Evolutionary conservation across 2,888 invertebrate genomes (phyloP).

Genomic region (Amiota mariae): DNA sequence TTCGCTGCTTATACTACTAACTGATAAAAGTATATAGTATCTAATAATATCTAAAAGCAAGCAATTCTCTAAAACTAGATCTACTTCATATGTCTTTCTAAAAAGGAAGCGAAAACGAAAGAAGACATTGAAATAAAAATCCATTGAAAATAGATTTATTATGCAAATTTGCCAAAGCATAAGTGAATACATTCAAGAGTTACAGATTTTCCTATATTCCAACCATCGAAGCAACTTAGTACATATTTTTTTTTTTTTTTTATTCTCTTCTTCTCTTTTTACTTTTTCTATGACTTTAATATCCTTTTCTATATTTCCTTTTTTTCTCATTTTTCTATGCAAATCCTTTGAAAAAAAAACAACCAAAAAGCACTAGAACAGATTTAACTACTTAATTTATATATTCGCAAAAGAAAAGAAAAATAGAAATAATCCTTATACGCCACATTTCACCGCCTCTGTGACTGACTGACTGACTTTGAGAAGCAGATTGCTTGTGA

Average conservation of each 20-base stretch:
- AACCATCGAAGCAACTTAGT: background rate
- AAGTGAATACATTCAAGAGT: slow-evolving; percentile 51
- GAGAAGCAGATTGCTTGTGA: no score
- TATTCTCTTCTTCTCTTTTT: background rate
- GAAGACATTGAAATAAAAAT: slow-evolving; percentile 42
- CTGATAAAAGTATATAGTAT: background rate
- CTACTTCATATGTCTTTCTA: background rate
- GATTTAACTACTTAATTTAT: slow-evolving; percentile 61
- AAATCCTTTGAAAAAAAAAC: background rate
- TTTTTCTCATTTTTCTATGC: background rate
- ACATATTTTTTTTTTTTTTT: background rate
- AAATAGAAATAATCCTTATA: background rate
- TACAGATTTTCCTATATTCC: slow-evolving; percentile 8
- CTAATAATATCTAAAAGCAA: background rate
- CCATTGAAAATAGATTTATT: slow-evolving; percentile 68
- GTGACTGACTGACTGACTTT: no score
- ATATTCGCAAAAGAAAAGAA: slow-evolving; percentile 13
- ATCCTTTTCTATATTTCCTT: background rate
- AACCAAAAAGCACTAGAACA: slow-evolving; percentile 34
- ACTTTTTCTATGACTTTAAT: background rate
- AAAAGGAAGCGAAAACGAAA: background rate
- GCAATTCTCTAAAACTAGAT: background rate
- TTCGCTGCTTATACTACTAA: slow-evolving; percentile 40
- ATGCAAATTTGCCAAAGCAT: slow-evolving; percentile 62
- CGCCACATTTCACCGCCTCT: background rate